phyloP scores from a whole-genome alignment of 1,140 invertebrate genomes.

The Drosophila virilis region DNA sequence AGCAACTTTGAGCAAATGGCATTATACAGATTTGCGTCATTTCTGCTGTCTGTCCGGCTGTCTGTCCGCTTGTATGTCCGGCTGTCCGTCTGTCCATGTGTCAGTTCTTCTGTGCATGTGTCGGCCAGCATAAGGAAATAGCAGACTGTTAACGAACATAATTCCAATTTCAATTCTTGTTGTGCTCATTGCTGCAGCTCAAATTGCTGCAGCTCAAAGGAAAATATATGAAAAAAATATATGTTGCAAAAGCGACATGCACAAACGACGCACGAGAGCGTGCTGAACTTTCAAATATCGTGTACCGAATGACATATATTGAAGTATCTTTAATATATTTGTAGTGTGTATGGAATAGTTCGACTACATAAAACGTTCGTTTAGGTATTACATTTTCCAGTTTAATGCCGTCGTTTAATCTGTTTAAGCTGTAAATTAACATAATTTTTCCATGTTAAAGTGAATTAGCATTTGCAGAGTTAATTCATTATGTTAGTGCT shows the following conservation, averaged over 20 bases:
- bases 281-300: conserved; percentile 4
- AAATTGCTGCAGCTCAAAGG: conserved; percentile 36
- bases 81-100: background rate
- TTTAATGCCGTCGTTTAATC: too few species aligned
- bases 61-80: conserved; percentile 10
- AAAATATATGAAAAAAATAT: conserved; percentile 20
- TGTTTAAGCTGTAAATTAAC: too few species aligned
- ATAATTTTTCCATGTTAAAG: too few species aligned
- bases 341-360: background rate
- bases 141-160: conserved; percentile 45
- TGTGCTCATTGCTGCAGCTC: conserved; percentile 24
- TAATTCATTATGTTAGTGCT: too few species aligned
- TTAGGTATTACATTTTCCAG: too few species aligned
- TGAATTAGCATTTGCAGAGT: too few species aligned
- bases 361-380: too few species aligned
- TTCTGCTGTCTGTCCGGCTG: conserved; percentile 44
- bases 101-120: conserved; percentile 5
- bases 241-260: conserved; percentile 5
- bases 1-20: conserved; percentile 73
- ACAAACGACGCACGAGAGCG: conserved; percentile 13
- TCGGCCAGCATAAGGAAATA: conserved; percentile 20
- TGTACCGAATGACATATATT: background rate
- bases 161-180: conserved; percentile 29
- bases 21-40: conserved; percentile 79
- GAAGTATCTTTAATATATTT: background rate